These are phyloP conservation scores for Doris montereyensis DNA, from an alignment of 2,888 invertebrate species.

Conservation along the genomic window DNA sequence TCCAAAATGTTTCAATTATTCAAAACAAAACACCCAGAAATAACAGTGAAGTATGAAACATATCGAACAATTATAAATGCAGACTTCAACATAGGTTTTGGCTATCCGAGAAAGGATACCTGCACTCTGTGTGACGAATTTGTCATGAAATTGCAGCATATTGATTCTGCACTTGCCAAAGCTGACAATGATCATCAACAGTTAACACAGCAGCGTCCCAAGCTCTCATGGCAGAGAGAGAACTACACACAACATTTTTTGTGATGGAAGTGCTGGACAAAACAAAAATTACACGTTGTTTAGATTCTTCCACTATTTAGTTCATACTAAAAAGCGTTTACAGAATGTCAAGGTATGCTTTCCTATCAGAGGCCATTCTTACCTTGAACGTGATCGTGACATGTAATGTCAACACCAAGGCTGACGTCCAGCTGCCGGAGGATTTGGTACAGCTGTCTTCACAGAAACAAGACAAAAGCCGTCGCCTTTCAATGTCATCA, in stretches of 20 bases:
- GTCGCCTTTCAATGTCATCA: slow-evolving; percentile 17
- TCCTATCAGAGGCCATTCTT: slow-evolving; percentile 28
- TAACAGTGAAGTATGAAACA: neutral
- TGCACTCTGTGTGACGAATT: neutral
- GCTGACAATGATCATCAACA: too few relatives aligned
- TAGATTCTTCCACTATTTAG: neutral
- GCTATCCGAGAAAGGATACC: slow-evolving; percentile 10
- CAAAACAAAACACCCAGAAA: neutral
- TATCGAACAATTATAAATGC: neutral
- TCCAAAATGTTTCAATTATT: neutral
- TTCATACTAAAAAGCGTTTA: neutral
- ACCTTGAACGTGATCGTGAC: slow-evolving; percentile 25
- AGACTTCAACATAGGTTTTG: slow-evolving; percentile 15
- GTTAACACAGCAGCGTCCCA: neutral
- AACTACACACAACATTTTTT: neutral
- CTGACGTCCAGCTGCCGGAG: neutral
- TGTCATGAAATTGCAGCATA: too few relatives aligned
- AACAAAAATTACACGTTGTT: neutral
- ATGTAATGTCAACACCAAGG: slow-evolving; percentile 5
- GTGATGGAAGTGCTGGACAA: slow-evolving; percentile 4
- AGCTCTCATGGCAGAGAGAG: neutral
- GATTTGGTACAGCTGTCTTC: neutral
- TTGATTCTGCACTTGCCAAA: too few relatives aligned
- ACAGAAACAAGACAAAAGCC: neutral
- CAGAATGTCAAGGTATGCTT: slow-evolving; percentile 4